Conservation (phyloP, 2,888 invertebrate species). For the Agonopterix arenella region DNA sequence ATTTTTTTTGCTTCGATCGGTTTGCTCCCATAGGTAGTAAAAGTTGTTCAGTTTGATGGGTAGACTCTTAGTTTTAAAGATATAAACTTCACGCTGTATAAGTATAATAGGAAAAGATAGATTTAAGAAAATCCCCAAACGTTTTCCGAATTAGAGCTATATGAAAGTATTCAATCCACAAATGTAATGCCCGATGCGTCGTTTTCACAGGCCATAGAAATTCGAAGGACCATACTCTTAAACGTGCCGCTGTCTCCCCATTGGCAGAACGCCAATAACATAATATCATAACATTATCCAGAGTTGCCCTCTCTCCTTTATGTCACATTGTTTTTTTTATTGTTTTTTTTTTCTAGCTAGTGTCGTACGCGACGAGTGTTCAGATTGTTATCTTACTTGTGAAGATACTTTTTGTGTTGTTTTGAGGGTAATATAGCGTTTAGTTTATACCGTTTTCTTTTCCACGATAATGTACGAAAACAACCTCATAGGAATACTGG, state of each 20-base stretch:
- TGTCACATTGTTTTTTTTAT: conserved; percentile 23
- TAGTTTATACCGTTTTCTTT: conserved; percentile 6
- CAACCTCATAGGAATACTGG: no score
- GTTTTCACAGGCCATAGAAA: conserved; percentile 31
- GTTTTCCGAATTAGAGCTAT: no score
- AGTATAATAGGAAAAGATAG: no score
- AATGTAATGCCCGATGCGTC: conserved; percentile 31
- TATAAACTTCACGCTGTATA: no score
- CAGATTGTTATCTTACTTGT: conserved; percentile 19
- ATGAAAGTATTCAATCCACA: no score
- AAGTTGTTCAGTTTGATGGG: no score
- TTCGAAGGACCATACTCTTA: conserved; percentile 31
- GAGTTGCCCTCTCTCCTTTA: conserved; percentile 26
- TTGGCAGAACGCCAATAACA: conserved; percentile 48
- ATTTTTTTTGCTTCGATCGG: no score
- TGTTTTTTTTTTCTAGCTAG: conserved; percentile 16
- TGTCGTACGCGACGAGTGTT: conserved; percentile 22
- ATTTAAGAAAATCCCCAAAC: no score
- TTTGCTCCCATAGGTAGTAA: no score
- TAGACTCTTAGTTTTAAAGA: no score
- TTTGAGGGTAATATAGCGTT: conserved; percentile 5
- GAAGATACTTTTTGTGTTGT: conserved; percentile 5
- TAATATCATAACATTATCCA: conserved; percentile 42
- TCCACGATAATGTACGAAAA: background rate
- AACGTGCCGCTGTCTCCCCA: conserved; percentile 32